Evolutionary conservation across 2,797 vertebrate genomes (phyloP), one percentile per base, ranked within the genome.

Genomic region (Heteromormyrus szaboi): DNA sequence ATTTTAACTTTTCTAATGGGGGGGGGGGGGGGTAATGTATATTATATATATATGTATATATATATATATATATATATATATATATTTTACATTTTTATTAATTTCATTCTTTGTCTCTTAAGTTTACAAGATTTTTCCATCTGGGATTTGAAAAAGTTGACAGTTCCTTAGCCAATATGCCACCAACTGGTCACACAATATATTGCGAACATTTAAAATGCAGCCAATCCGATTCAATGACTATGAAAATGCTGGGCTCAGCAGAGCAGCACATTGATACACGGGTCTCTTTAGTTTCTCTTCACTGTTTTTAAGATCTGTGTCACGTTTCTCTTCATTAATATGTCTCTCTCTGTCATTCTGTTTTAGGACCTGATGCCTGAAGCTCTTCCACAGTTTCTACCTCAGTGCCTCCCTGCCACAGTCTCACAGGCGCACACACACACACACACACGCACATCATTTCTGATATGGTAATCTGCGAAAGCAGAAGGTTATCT

Each of bases 401-500:
- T 37, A 7, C 68, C 68, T 37, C 37, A 76, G 22, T 76, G 12
- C 68, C 37, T 41, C 68, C 33, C 29, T 76, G 29, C 6, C 14
- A 65, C 8, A 25, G 22, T 87, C 37, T 44, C 83, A 86, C 62
- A 29, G 8, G 62, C 25, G 12, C 50, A 50, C 48, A 86, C 33
- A 17, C 65, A 46, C 54, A 76, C 59, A 72, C 54, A 53, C 59
- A n/a, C 59, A 1, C 59, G 2, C 68, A 37, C 68, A 76, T 44
- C 4, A 79, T 79, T 79, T 79, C 72, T 79, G 48, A 48, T 29
- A n/a, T 12, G 56, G 41, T 87, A 46, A 65, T 87, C 86, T 44
- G 41, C 9, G 22, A 48, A 65, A 81, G 22, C 88, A 85, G 86
- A 87, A 87, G 86, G 86, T 87, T 87, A 87, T 88, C 87, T 88